These are phyloP conservation scores for Orthosia gracilis DNA, from an alignment of 2,888 invertebrate species.

Conservation along the genomic window DNA sequence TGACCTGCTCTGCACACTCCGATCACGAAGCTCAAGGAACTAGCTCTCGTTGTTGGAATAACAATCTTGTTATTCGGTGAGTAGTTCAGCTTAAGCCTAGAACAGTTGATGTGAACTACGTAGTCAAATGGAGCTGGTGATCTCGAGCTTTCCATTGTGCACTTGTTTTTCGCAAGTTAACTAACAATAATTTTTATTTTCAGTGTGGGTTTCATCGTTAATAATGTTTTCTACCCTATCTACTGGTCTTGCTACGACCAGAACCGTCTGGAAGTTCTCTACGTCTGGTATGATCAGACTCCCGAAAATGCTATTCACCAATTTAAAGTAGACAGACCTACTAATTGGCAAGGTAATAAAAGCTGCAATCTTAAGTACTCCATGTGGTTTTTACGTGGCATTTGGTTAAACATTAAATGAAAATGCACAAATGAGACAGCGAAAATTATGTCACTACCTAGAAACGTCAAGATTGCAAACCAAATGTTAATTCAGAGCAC, in stretches of 20 bases:
- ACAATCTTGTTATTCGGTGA: conserved; percentile 37
- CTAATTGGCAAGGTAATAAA: conserved; percentile 83
- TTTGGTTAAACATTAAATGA: too few species aligned
- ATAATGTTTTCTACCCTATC: conserved; percentile 84
- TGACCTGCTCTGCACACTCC: conserved; percentile 86
- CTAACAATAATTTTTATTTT: conserved; percentile 15
- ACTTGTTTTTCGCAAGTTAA: neutral
- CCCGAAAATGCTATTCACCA: conserved; percentile 86
- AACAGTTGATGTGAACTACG: neutral
- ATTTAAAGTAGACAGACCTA: conserved; percentile 85
- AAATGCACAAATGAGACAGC: too few species aligned
- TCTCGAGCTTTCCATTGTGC: neutral
- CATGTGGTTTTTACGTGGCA: neutral
- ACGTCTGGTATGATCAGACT: conserved; percentile 88
- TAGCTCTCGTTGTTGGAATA: conserved; percentile 30
- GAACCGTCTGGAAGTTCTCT: conserved; percentile 86
- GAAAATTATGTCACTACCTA: too few species aligned
- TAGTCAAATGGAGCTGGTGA: neutral
- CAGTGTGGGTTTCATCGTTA: conserved; percentile 89
- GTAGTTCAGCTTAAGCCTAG: neutral
- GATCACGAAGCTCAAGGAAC: conserved; percentile 50
- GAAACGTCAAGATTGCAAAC: neutral
- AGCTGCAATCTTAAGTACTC: neutral
- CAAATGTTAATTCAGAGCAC: neutral
- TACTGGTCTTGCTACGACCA: conserved; percentile 91